Evolutionary conservation across 2,797 vertebrate species (phyloP), one percentile per base, ranked within the genome.

Genomic region (Streptopelia turtur): DNA sequence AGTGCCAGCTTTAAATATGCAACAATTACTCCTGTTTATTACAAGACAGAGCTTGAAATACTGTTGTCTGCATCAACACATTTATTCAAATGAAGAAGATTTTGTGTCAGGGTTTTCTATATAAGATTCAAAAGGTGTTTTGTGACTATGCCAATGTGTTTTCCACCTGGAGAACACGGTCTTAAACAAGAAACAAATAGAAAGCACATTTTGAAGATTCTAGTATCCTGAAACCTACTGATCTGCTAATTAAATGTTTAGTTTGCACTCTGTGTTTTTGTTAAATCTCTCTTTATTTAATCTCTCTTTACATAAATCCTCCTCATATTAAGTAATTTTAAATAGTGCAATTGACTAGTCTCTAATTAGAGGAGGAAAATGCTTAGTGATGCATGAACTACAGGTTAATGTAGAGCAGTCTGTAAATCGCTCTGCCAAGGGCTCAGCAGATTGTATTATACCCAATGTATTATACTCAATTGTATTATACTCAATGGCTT

Each of bases 311-410:
- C 55, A 87, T 76, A 87, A 68, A 87, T 83, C 49, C n/a, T 72
- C 80, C 24, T 97, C 93, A 96, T 90, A 87, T 90, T 94, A 94
- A 96, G 84, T 97, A 97, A 98, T 98, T 96, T 87, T 76, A 93
- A 97, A 89, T 91, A 94, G 81, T 69, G 86, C 95, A 97, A 97
- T 95, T 96, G 94, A 88, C 87, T 96, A 79, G 70, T 89, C 92
- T 97, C 68, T 96, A 96, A 93, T 97, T 96, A 97, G 68, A 43
- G 84, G 33, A 97, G 63, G 68, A 79, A 93, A 96, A 89, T 84
- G 77, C 81, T 76, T 91, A 89, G 70, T 90, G 91, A 90, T 77
- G 95, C 87, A 52, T 96, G 94, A 97, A 95, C 69, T 95, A 79
- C 69, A 96, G 93, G 93, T 94, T 96, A 93, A 64, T 89, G 71